A percentile compares a stretch with the other conserved stretches of the same genome.
Conservation (phyloP, 1,140 invertebrate species). For the Temnothorax nylanderi region DNA sequence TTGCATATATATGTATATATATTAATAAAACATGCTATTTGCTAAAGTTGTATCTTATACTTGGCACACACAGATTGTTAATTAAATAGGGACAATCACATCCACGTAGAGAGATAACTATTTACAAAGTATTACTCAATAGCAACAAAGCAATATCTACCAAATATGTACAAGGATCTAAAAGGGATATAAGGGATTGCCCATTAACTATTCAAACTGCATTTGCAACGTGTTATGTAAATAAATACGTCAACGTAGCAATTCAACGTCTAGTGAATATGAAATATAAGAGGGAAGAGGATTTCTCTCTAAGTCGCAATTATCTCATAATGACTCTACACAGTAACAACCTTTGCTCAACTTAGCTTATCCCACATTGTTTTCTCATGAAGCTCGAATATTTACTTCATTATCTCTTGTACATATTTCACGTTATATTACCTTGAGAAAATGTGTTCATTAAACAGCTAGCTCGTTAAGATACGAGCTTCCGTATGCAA, state of each 20-base stretch:
- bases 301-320: neutral
- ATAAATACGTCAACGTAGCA: neutral
- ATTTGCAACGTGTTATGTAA: neutral
- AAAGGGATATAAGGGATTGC: neutral
- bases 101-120: conserved; percentile 27
- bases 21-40: conserved; percentile 34
- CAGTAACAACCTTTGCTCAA: neutral
- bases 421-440: conserved; percentile 40
- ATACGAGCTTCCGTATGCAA: conserved; percentile 12
- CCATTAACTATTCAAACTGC: neutral
- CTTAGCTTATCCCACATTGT: conserved; percentile 20
- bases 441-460: conserved; percentile 21
- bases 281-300: neutral
- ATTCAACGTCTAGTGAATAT: neutral
- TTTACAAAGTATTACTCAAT: conserved; percentile 33
- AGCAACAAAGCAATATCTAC: conserved; percentile 48
- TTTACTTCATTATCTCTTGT: conserved; percentile 34
- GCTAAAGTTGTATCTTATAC: conserved; percentile 14
- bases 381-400: neutral
- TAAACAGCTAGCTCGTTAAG: conserved; percentile 28
- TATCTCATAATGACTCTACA: neutral
- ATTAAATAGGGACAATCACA: conserved; percentile 42
- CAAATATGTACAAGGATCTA: conserved; percentile 32
- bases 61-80: conserved; percentile 36
- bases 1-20: conserved; percentile 3